These are phyloP conservation scores for Myotis planiceps DNA, from an alignment of 2,797 vertebrate genomes.

Conservation along the genomic window DNA sequence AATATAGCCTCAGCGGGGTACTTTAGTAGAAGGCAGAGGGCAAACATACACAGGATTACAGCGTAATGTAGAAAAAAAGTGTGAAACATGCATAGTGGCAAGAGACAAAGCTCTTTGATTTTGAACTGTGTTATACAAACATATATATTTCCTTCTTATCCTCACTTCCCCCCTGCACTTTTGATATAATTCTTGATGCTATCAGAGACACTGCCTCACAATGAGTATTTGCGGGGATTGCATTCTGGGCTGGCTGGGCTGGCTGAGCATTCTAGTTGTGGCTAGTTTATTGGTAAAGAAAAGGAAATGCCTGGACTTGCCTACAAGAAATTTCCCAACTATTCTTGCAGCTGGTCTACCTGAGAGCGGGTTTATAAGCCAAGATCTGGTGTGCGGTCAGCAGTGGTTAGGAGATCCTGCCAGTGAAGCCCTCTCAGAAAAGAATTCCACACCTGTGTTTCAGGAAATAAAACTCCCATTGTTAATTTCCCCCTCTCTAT, in stretches of 20 bases:
- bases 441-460: constrained; percentile 70
- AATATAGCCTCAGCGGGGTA: constrained; percentile 10
- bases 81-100: constrained; percentile 46
- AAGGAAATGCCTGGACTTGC: constrained; percentile 85
- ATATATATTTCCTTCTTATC: not conserved
- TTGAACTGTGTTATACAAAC: not conserved
- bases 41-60: constrained; percentile 72
- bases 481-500: constrained; percentile 64
- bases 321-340: constrained; percentile 80
- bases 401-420: constrained; percentile 63
- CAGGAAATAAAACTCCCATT: constrained; percentile 79
- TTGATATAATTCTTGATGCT: constrained; percentile 80
- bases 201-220: constrained; percentile 77
- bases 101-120: constrained; percentile 40
- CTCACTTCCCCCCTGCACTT: constrained; percentile 43
- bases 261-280: constrained; percentile 82
- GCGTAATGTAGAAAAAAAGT: constrained; percentile 55
- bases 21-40: constrained; percentile 72
- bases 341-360: constrained; percentile 79
- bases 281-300: constrained; percentile 84
- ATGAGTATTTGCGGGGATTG: constrained; percentile 79
- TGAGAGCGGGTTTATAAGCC: constrained; percentile 76
- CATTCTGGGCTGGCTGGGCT: constrained; percentile 78
- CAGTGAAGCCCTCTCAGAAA: constrained; percentile 72
- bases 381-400: constrained; percentile 74